Conservation (phyloP, 2,113 vertebrate species). For the Chamaetylas fuelleborni region DNA sequence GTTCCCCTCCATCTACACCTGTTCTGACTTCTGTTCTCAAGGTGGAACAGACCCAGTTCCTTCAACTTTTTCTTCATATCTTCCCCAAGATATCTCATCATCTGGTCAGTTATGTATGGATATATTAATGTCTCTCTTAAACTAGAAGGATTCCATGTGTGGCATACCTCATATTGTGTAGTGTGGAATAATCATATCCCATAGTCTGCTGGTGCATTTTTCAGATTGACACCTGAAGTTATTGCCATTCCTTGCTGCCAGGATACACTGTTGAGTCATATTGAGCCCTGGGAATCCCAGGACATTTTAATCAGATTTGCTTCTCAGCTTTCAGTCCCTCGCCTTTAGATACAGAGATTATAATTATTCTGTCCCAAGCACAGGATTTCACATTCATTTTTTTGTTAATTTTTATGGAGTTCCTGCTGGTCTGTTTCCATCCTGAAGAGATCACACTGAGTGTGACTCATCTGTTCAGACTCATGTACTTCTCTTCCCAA, state of each 20-base stretch:
- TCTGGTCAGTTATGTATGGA: neutral
- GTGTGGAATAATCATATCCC: neutral
- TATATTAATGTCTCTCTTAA: neutral
- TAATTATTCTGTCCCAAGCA: neutral
- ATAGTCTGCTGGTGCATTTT: neutral
- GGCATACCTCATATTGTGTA: fast-evolving
- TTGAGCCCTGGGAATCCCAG: neutral
- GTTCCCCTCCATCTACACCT: neutral
- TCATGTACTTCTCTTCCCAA: neutral
- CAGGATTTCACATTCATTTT: neutral
- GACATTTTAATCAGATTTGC: neutral
- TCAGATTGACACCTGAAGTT: neutral
- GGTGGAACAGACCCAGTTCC: neutral
- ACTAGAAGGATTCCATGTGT: neutral
- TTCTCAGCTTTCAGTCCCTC: neutral
- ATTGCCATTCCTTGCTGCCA: neutral
- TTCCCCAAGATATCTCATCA: neutral
- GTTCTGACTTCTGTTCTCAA: neutral
- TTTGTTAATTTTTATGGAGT: neutral
- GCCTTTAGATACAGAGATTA: neutral
- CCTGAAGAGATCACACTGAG: neutral
- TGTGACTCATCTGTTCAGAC: neutral
- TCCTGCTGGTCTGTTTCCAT: neutral
- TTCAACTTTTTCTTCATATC: neutral
- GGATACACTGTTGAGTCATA: neutral